phyloP scores from a whole-genome alignment of 2,797 vertebrate genomes.

The Pangasius krempfi region DNA sequence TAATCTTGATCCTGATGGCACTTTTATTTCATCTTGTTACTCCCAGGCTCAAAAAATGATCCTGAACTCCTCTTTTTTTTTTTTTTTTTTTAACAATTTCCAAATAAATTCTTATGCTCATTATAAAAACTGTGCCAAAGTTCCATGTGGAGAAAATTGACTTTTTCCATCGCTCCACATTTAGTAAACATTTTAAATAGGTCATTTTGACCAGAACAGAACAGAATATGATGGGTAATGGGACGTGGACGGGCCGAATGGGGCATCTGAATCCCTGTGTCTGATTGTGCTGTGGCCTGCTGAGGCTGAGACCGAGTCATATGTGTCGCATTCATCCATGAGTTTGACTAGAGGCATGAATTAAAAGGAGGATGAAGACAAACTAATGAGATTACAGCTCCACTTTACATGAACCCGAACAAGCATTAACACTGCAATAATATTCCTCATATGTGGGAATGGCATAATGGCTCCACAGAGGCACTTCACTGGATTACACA shows the following conservation, averaged over 20 bases:
- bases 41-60: not conserved
- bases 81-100: not conserved
- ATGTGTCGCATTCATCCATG: not conserved
- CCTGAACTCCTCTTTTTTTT: not conserved
- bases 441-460: not conserved
- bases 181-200: slow-evolving; percentile 14
- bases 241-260: slow-evolving; percentile 8
- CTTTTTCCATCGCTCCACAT: not conserved
- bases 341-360: slow-evolving; percentile 14
- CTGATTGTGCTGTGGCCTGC: slow-evolving; percentile 1
- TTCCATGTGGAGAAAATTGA: not conserved
- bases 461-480: not conserved
- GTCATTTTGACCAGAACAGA: slow-evolving; percentile 1
- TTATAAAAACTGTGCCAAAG: not conserved
- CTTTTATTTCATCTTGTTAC: not conserved
- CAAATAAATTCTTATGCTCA: not conserved
- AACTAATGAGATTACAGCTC: slow-evolving; percentile 23
- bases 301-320: not conserved
- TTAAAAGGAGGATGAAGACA: slow-evolving; percentile 19
- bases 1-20: not conserved
- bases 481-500: not conserved
- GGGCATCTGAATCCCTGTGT: slow-evolving; percentile 11
- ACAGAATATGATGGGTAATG: not conserved
- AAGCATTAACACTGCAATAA: not conserved
- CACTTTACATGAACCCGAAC: slow-evolving; percentile 11